A percentile compares a stretch with the other conserved stretches of the same genome.
Conservation (phyloP, 1,140 invertebrate genomes). For the Penaeus vannamei region DNA sequence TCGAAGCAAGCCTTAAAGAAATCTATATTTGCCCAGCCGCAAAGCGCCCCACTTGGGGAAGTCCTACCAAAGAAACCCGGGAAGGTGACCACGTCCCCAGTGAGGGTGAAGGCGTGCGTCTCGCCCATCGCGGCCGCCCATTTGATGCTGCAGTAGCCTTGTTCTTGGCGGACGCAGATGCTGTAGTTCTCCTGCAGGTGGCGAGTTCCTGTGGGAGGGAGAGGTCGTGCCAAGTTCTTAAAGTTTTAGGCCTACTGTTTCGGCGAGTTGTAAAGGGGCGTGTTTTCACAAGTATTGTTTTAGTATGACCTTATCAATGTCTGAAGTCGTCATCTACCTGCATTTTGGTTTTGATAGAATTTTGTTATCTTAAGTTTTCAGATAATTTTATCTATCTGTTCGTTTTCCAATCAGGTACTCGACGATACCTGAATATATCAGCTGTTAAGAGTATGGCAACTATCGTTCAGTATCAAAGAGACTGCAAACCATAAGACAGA, state of each 20-base stretch:
- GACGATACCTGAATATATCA: too few species aligned
- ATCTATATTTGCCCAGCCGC: background rate
- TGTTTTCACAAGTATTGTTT: too few species aligned
- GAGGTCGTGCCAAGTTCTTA: background rate
- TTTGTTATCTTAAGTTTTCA: too few species aligned
- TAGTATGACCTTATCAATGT: too few species aligned
- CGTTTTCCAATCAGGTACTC: too few species aligned
- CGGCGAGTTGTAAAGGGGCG: too few species aligned
- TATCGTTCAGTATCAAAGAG: too few species aligned
- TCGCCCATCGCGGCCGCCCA: background rate
- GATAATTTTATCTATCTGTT: too few species aligned
- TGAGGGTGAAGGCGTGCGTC: background rate
- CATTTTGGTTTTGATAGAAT: too few species aligned
- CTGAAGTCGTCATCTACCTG: too few species aligned
- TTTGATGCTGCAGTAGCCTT: background rate
- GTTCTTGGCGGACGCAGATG: constrained; percentile 6
- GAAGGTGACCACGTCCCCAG: background rate
- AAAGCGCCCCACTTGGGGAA: background rate
- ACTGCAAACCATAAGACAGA: too few species aligned
- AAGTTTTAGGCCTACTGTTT: background rate
- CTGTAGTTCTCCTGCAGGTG: background rate
- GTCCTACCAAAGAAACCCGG: background rate
- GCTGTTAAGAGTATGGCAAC: too few species aligned
- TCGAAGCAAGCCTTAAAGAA: background rate
- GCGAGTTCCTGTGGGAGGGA: constrained; percentile 5